A percentile compares a stretch with the other conserved stretches of the same genome.
These are phyloP conservation scores for Centropristis striata DNA, from an alignment of 2,113 vertebrate species.

Conservation along the genomic window DNA sequence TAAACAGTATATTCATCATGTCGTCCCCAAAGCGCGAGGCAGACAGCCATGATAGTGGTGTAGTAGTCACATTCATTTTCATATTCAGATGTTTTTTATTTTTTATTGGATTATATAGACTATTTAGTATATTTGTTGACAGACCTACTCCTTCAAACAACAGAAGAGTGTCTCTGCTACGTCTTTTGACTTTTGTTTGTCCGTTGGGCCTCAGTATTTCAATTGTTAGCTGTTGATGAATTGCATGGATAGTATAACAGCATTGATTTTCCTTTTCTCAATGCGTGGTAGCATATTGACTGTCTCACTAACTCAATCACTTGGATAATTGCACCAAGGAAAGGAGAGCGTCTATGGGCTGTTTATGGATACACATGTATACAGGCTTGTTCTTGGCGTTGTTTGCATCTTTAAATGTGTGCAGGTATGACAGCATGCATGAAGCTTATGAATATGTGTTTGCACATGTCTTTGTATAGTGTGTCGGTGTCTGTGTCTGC, in stretches of 20 bases:
- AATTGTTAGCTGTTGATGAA: slow-evolving; percentile 44
- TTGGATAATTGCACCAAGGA: neutral
- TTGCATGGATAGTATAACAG: slow-evolving; percentile 15
- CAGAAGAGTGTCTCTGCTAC: neutral
- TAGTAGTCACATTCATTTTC: too few species aligned
- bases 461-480: neutral
- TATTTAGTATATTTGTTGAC: too few species aligned
- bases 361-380: neutral
- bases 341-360: neutral
- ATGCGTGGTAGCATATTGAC: slow-evolving; percentile 24
- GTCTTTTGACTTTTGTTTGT: neutral
- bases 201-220: neutral
- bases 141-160: neutral
- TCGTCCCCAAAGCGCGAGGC: too few species aligned
- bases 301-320: slow-evolving; percentile 44
- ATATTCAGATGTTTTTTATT: too few species aligned
- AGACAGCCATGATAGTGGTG: too few species aligned
- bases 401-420: neutral
- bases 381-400: neutral
- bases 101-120: too few species aligned
- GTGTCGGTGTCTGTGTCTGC: neutral
- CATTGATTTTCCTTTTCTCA: slow-evolving; percentile 36
- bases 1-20: too few species aligned
- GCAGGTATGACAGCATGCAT: neutral
- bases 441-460: neutral